Percentiles rank a stretch among this genome's conserved stretches.
Evolutionary conservation across 1,140 invertebrate species (phyloP).

Genomic region (Eurosta solidaginis): DNA sequence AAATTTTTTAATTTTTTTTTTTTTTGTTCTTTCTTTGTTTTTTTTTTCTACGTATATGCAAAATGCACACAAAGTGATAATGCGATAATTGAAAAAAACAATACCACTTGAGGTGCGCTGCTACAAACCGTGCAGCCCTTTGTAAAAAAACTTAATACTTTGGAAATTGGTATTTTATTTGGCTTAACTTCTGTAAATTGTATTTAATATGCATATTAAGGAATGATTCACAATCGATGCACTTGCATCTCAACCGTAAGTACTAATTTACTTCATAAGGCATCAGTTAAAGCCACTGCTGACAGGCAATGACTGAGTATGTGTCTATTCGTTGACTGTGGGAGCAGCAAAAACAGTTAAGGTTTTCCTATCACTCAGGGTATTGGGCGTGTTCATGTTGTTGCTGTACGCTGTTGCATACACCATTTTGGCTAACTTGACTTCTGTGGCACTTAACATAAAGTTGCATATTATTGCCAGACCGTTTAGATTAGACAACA

Average conservation of each 20-base stretch:
- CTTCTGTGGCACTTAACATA: background rate
- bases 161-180: constrained; percentile 24
- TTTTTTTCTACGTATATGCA: background rate
- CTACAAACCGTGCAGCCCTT: background rate
- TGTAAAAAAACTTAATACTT: background rate
- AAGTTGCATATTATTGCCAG: background rate
- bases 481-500: constrained; percentile 4
- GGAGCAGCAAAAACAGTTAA: background rate
- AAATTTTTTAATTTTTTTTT: background rate
- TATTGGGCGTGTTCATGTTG: background rate
- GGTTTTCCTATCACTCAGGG: background rate
- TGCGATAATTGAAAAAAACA: background rate
- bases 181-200: background rate
- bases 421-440: background rate
- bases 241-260: background rate
- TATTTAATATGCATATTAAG: too few relatives aligned
- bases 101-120: background rate
- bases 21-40: background rate
- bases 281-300: constrained; percentile 10
- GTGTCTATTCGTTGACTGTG: background rate
- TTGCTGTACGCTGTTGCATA: background rate
- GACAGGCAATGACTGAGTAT: background rate
- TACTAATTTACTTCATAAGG: background rate
- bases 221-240: too few relatives aligned
- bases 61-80: background rate